phyloP scores from a whole-genome alignment of 2,797 vertebrate genomes.

The Cryptoprocta ferox region DNA sequence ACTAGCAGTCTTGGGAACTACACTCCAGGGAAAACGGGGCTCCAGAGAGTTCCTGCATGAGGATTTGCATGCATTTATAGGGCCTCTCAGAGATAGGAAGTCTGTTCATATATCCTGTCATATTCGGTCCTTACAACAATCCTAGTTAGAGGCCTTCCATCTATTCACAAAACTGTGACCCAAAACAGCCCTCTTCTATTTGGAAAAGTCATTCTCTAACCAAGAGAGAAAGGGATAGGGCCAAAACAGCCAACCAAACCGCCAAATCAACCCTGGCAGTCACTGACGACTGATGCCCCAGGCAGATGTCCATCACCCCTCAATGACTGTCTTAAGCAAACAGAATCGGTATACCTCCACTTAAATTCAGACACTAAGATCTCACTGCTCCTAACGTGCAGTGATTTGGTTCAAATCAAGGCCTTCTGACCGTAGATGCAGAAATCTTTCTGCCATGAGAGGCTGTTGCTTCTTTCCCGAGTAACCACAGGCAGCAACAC shows the following conservation, averaged over 20 bases:
- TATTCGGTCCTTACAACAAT: background rate
- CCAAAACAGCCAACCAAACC: background rate
- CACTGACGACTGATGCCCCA: background rate
- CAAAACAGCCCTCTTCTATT: background rate
- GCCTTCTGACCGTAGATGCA: background rate
- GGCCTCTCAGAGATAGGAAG: background rate
- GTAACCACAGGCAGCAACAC: background rate
- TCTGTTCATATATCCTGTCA: background rate
- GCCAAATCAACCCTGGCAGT: background rate
- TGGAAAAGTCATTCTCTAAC: background rate
- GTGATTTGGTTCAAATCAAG: background rate
- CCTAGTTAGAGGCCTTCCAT: background rate
- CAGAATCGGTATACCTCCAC: background rate
- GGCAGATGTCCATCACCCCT: background rate
- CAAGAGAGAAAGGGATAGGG: background rate
- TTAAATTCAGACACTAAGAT: constrained; percentile 16
- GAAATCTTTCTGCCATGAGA: background rate
- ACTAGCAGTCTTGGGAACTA: background rate
- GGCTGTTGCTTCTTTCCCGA: background rate
- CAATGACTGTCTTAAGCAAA: background rate
- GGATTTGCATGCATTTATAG: background rate
- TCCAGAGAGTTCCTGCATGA: background rate
- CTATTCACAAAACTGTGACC: background rate
- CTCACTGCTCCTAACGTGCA: background rate
- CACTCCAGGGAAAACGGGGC: background rate